Base-by-base conservation (phyloP, 2,888 invertebrate species). In the Petrolisthes cinctipes region DNA sequence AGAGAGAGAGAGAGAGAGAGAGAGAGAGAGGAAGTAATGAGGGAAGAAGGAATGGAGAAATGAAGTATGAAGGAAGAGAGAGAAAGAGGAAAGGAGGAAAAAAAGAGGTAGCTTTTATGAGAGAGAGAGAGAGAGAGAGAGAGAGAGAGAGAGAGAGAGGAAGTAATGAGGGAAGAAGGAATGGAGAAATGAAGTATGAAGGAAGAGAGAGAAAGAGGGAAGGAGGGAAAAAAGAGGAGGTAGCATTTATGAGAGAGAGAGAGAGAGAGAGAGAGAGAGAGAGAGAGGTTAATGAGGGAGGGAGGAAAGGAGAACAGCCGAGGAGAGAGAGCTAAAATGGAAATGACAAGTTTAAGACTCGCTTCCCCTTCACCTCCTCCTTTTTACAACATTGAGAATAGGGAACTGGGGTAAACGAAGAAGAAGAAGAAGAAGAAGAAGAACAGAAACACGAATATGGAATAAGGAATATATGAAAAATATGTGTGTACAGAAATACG, bases 311-410 rank as follows among this genome's bases (percentile, higher is more conserved):
- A 20, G 57, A 80, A 57, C 7, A 57, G 23, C 17, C 14, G 17
- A n/a, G n/a, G 11, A 51, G 57, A 56, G 80, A 80, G 80, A 56
- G 80, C n/a, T n/a, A 56, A 23, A 66, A 82, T n/a, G 66, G 66
- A 61, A 68, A 68, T 14, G 57, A 9, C 11, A 57, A 51, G 5
- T 9, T 7, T 9, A 37, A 75, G 20, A 75, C n/a, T 11, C 20
- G 20, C 37, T 17, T n/a, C 17, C 20, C 11, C 20, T 11, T 17
- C 20, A 37, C 37, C 37, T 37, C 37, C 37, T 37, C 37, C 37
- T 37, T 37, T 37, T 37, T 37, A 61, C 61, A 61, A 17, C 17
- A 61, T 9, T 9, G 17, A 61, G 9, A 61, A 61, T 14, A 61
- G 17, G 17, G 61, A 61, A 61, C 9, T 14, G 61, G 61, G 61